Evolutionary conservation across 2,797 vertebrate genomes (phyloP), one percentile per base, ranked within the genome.

Genomic region (Pangasius mekongensis): DNA sequence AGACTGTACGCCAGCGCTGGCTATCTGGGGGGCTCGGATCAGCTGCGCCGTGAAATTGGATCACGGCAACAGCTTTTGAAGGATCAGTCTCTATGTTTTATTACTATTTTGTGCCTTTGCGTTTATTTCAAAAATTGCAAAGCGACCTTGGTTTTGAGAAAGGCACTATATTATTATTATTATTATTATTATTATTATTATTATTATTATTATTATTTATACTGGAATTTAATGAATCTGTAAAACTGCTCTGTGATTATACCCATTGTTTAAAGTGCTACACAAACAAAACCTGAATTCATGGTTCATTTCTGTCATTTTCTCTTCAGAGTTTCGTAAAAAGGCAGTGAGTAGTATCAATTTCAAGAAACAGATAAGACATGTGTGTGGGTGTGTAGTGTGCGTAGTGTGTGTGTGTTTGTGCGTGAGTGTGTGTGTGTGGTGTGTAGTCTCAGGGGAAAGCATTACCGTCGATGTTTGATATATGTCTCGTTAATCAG

Each of bases 401-500:
- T 27, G 49, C n/a, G 24, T 76, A 76, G 6, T 64, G 13, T 52
- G 54, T 84, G 10, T 47, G 30, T 39, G 39, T 39, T 3, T 39
- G 39, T 39, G 39, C 4, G 39, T 39, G 39, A 3, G 39, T 39
- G 39, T 39, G 64, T n/a, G 24, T 81, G 78, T 60, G 30, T 36
- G 36, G 27, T 62, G 84, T 77, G 73, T 64, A 27, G 56, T 86
- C 73, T 77, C 73, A 49, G 20, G 71, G 84, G 71, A 77, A 86
- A 30, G 58, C 73, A 52, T 83, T 78, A 76, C 36, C 11, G 47
- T 54, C 77, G 33, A 81, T 83, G 77, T 83, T 87, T 85, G 83
- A 87, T 87, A 84, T 86, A 88, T 81, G 71, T 77, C 74, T 84
- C n/a, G 6, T 49, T 84, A 86, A 84, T 81, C 27, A 3, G 58